Conservation (phyloP, 1,140 invertebrate genomes). For the Drosophila nigromelanica region DNA sequence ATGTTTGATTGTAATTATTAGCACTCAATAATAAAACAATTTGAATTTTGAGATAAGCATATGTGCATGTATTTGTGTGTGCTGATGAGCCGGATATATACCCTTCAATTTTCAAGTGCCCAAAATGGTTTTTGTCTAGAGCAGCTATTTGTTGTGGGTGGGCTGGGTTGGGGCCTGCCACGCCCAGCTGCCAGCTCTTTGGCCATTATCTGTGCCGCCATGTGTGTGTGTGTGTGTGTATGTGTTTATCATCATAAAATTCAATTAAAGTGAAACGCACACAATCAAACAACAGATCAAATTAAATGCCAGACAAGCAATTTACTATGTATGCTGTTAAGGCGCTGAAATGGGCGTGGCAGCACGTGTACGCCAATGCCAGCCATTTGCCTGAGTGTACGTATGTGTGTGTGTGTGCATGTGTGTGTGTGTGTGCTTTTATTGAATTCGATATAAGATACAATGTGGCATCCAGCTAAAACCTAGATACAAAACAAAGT, state of each 20-base stretch:
- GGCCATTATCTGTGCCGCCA: constrained; percentile 6
- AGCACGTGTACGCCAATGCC: constrained; percentile 30
- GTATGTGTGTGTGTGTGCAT: constrained; percentile 22
- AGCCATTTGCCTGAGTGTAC: not conserved
- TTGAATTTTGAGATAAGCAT: not conserved
- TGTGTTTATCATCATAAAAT: constrained; percentile 78
- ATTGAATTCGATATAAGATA: constrained; percentile 54
- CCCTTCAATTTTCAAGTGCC: constrained; percentile 2
- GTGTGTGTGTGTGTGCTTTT: constrained; percentile 32
- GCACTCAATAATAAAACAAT: not conserved
- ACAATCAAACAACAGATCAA: constrained; percentile 82
- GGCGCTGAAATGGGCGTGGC: constrained; percentile 52
- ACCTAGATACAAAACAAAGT: constrained; percentile 24
- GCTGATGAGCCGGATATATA: not conserved
- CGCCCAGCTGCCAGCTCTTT: constrained; percentile 6
- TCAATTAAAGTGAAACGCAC: constrained; percentile 78
- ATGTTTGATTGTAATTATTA: constrained; percentile 1
- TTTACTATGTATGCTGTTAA: constrained; percentile 61
- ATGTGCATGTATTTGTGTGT: constrained; percentile 5
- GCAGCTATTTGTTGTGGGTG: constrained; percentile 1
- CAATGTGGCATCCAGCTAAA: constrained; percentile 31
- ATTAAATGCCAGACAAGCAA: constrained; percentile 79
- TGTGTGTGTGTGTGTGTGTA: constrained; percentile 17
- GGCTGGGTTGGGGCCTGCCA: not conserved
- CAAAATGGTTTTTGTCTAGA: constrained; percentile 6